phyloP scores from a whole-genome alignment of 2,888 invertebrate genomes.

The Hyposoter didymator region DNA sequence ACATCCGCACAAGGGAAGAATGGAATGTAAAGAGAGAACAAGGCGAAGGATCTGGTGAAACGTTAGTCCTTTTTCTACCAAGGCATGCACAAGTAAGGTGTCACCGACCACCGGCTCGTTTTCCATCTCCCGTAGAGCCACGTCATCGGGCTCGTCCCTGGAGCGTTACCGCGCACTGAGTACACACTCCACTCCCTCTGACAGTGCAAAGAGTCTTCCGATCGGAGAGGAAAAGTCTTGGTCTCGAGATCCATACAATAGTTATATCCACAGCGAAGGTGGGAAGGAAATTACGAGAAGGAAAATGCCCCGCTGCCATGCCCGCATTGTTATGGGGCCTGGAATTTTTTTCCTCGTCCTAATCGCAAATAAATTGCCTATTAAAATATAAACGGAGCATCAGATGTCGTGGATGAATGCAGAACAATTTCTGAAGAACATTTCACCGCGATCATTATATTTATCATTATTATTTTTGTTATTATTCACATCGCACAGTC shows the following conservation, averaged over 20 bases:
- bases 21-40: conserved; percentile 19
- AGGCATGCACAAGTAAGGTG: conserved; percentile 74
- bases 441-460: not conserved
- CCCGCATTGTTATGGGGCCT: not conserved
- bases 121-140: conserved; percentile 75
- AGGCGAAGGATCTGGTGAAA: conserved; percentile 30
- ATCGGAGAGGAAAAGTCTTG: conserved; percentile 26
- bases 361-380: conserved; percentile 20
- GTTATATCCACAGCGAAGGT: conserved; percentile 15
- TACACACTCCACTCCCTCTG: conserved; percentile 52
- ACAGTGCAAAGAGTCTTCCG: conserved; percentile 23
- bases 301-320: conserved; percentile 2
- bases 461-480: not conserved
- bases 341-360: not conserved
- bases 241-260: conserved; percentile 25
- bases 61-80: conserved; percentile 61
- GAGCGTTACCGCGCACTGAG: conserved; percentile 52
- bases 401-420: not conserved
- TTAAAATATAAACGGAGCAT: not conserved
- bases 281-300: conserved; percentile 16
- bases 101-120: conserved; percentile 77
- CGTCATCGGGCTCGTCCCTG: conserved; percentile 63
- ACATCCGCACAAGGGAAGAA: conserved; percentile 8
- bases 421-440: not conserved
- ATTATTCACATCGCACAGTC: too few relatives aligned